Evolutionary conservation across 2,113 vertebrate species (phyloP).

Genomic region (Pongo pygmaeus): DNA sequence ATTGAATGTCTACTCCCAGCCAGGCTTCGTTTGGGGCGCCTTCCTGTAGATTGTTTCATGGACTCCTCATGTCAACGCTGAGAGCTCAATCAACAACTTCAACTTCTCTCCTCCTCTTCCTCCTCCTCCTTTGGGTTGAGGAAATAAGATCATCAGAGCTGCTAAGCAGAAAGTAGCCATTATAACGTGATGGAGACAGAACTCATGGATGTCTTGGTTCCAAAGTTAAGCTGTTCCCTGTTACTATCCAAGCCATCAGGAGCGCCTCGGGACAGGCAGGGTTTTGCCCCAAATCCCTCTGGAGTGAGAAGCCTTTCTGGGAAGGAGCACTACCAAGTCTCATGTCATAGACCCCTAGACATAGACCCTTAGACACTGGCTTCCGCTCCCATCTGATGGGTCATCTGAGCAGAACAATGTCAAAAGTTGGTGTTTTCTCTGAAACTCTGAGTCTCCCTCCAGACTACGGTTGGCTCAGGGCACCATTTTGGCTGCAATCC

Average conservation of each 20-base stretch:
- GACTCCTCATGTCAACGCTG: fast-evolving
- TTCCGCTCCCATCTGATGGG: neutral
- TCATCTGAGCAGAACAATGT: neutral
- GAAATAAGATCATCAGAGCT: neutral
- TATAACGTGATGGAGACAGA: fast-evolving
- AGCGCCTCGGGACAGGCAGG: too few species aligned
- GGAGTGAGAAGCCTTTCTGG: fast-evolving
- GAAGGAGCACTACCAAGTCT: neutral
- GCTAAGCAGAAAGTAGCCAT: neutral
- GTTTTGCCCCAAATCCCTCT: neutral
- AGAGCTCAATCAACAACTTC: neutral
- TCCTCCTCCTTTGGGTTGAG: neutral
- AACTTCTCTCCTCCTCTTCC: too few species aligned
- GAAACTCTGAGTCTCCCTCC: neutral
- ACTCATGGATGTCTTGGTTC: neutral
- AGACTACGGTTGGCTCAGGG: constrained; percentile 47
- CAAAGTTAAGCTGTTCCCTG: neutral
- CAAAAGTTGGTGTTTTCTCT: neutral
- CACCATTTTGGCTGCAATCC: constrained; percentile 78
- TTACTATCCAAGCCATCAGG: fast-evolving
- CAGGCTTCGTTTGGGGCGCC: neutral
- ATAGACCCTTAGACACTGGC: too few species aligned
- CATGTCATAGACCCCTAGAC: too few species aligned
- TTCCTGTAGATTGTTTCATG: neutral
- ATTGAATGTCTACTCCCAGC: fast-evolving